These are phyloP conservation scores for Tetramorium bicarinatum DNA, from an alignment of 2,888 invertebrate species.

Conservation along the genomic window DNA sequence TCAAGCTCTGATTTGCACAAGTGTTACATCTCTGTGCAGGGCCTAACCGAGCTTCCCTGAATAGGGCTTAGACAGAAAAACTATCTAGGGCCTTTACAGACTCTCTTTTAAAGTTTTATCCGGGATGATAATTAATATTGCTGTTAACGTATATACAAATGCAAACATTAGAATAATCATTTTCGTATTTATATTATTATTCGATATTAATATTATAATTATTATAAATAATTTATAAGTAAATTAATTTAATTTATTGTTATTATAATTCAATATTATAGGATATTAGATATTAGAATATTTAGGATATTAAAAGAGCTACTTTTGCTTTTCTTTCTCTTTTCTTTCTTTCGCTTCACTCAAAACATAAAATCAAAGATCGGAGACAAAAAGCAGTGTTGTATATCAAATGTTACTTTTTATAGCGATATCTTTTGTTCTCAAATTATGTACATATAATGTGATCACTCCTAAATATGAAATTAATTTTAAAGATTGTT, in stretches of 20 bases:
- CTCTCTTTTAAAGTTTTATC: too few relatives aligned
- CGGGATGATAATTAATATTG: constrained; percentile 1
- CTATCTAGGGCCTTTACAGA: too few relatives aligned
- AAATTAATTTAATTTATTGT: constrained; percentile 5
- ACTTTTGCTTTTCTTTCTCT: background rate
- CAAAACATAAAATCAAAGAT: background rate
- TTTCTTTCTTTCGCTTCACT: background rate
- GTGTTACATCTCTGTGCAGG: too few relatives aligned
- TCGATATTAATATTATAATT: background rate
- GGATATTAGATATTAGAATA: too few relatives aligned
- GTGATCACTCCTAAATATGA: background rate
- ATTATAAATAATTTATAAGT: background rate
- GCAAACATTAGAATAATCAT: background rate
- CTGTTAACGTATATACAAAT: background rate
- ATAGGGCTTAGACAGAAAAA: too few relatives aligned
- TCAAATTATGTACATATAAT: background rate
- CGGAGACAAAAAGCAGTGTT: background rate
- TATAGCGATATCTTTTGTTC: background rate
- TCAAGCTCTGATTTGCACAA: too few relatives aligned
- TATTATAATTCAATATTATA: background rate
- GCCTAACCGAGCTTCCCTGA: too few relatives aligned
- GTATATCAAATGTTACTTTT: background rate
- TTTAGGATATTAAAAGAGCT: background rate
- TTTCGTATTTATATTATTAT: background rate
- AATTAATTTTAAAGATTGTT: background rate